Evolutionary conservation across 2,888 invertebrate genomes (phyloP), one percentile per base, ranked within the genome.

Genomic region (Strigamia maritima): DNA sequence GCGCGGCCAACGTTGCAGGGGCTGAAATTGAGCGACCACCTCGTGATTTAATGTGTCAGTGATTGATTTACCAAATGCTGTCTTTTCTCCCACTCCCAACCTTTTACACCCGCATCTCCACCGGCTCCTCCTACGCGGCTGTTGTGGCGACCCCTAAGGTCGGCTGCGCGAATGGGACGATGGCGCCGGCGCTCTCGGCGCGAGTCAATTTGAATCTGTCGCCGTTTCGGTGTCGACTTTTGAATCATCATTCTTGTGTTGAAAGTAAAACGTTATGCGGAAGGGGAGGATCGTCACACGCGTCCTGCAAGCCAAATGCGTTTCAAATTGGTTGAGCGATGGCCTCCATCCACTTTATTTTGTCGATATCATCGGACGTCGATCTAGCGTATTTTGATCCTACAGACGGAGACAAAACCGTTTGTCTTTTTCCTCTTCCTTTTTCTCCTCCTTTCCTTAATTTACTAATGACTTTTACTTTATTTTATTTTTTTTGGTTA

Each of bases 1-100:
- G 70, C 70, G 70, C 70, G 70, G 70, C 70, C 70, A 70, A 26
- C 70, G 70, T 70, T 70, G 70, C 70, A 28, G 70, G 70, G 70
- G 24, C 28, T 70, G 70, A 26, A 70, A 70, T 70, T 70, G 70
- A 70, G 70, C 70, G 70, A 70, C 70, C 70, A 70, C 70, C 70
- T 70, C 70, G 70, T 70, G 70, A 70, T 70, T 70, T 70, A 70
- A 70, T 70, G 70, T 70, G 70, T 70, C 70, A 70, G 70, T 70
- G 70, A 70, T 70, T 70, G 70, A 70, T 70, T 70, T 28, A 70
- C 70, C 26, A 70, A 70, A 70, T 14, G 70, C 70, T 70, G 70
- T 28, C 70, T 28, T 28, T 28, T 14, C 26, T 28, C 70, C 70
- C 70, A 26, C 70, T 26, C 70, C 54, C 54, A 54, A 28, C 70